Base-by-base conservation (phyloP, 2,113 vertebrate genomes). In the Callionymus lyra region DNA sequence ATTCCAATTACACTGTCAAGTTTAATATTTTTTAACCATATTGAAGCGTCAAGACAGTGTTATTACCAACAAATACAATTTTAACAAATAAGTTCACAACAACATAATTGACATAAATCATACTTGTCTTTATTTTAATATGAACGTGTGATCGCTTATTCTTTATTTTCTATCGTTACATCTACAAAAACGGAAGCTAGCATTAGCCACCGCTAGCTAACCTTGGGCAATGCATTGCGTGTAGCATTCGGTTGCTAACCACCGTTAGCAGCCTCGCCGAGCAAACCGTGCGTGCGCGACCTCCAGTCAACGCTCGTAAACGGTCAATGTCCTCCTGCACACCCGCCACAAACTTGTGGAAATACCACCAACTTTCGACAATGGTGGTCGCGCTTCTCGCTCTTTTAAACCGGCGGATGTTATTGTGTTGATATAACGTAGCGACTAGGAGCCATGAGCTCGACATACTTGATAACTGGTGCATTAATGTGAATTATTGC, bases 401-500 rank as follows among this genome's bases (percentile, higher is more conserved):
- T 27, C 21, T 5, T 27, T 8, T 27, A 8, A 27, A 4, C 8
- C 4, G 21, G 21, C 4, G 8, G 21, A 5, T 27, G 21, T 8
- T 27, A n/a, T n/a, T n/a, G n/a, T n/a, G n/a, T n/a, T n/a, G n/a
- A n/a, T n/a, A n/a, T n/a, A n/a, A n/a, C n/a, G n/a, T 27, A 4
- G 21, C 12, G 16, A 17, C 31, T 18, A 31, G 21, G 19, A 44
- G 18, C 44, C 11, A 9, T n/a, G 6, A 3, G 10, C 66, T 53
- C 39, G 59, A 62, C 66, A 64, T 21, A 64, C 67, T 38, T 52
- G 65, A 50, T 52, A 31, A 54, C 34, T 42, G 63, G 8, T 27
- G 4, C 21, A 53, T 78, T 81, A 76, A 74, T 76, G 62, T 68
- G 65, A 74, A 70, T 74, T 59, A 77, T 82, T 82, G 57, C 70